Evolutionary conservation across 2,888 invertebrate species (phyloP).

Genomic region (Halictus ligatus): DNA sequence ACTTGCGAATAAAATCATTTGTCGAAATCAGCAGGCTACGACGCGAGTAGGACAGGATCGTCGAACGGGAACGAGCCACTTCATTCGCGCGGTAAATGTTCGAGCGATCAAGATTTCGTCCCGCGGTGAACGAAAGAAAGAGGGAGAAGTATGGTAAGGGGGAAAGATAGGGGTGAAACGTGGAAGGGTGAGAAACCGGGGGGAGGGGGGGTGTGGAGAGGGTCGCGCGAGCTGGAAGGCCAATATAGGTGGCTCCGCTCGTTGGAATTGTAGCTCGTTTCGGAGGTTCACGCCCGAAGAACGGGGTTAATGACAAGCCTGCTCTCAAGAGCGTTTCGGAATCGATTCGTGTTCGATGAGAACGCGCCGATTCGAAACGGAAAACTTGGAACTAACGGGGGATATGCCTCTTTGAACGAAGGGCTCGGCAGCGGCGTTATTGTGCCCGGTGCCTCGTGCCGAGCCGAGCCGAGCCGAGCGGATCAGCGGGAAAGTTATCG

Average conservation of each 20-base stretch:
- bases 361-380: constrained; percentile 62
- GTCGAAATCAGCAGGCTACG: constrained; percentile 13
- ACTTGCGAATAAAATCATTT: constrained; percentile 25
- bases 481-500: constrained; percentile 32
- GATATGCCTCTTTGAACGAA: constrained; percentile 40
- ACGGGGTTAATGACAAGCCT: constrained; percentile 70
- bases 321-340: constrained; percentile 60
- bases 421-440: constrained; percentile 37
- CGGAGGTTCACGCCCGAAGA: constrained; percentile 66
- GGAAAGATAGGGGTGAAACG: not conserved
- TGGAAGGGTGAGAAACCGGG: constrained; percentile 15
- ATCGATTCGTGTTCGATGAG: constrained; percentile 65
- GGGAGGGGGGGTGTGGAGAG: constrained; percentile 17
- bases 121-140: not conserved
- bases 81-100: constrained; percentile 29
- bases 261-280: constrained; percentile 65
- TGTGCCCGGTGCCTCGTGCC: constrained; percentile 15
- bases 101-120: constrained; percentile 37
- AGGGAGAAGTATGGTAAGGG: not conserved
- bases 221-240: constrained; percentile 51
- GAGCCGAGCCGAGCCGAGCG: not conserved
- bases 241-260: constrained; percentile 55
- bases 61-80: constrained; percentile 28
- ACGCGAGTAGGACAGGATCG: constrained; percentile 6
- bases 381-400: constrained; percentile 58